Percentiles rank a stretch among this genome's conserved stretches.
These are phyloP conservation scores for Hassar affinis DNA, from an alignment of 2,113 vertebrate genomes.

Conservation along the genomic window DNA sequence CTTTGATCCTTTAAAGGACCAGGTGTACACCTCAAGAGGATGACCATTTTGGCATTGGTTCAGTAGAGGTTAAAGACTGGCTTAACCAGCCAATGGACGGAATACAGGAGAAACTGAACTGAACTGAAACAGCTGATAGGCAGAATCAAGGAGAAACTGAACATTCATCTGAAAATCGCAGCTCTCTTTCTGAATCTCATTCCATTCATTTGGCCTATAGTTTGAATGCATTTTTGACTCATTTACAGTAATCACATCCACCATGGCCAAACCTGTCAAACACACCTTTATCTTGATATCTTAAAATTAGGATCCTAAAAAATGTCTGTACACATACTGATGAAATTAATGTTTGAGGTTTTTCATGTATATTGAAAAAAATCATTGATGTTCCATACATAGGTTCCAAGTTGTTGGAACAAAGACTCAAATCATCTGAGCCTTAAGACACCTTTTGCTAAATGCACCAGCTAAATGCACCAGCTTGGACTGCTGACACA, in stretches of 20 bases:
- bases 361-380: background rate
- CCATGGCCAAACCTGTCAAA: background rate
- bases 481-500: too few relatives aligned
- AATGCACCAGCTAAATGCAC: too few relatives aligned
- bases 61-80: background rate
- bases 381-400: background rate
- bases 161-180: background rate
- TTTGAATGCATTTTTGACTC: background rate
- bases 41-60: background rate
- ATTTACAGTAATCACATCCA: background rate
- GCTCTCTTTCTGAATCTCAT: background rate
- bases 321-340: background rate
- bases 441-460: background rate
- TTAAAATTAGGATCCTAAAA: background rate
- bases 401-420: background rate
- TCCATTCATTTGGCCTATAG: background rate
- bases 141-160: background rate
- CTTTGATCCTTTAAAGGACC: conserved; percentile 36
- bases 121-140: background rate
- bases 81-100: background rate
- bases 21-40: background rate
- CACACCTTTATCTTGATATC: background rate
- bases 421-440: conserved; percentile 6
- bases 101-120: background rate
- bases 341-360: background rate